Evolutionary conservation across 1,140 invertebrate genomes (phyloP), one percentile per base, ranked within the genome.

Genomic region (Hypsibius dujardini): DNA sequence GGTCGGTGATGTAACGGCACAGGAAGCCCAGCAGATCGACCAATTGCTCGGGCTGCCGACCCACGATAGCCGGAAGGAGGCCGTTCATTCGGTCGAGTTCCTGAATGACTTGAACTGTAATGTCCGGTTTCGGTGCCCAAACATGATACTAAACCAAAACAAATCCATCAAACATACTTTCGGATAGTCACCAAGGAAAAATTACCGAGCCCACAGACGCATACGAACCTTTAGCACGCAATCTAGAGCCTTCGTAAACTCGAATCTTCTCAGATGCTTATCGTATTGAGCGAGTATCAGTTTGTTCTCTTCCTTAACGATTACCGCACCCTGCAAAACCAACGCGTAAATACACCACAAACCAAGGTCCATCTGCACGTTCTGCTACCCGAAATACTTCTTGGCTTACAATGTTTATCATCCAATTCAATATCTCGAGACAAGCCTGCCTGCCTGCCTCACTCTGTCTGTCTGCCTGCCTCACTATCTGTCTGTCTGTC

Each of bases 201-300:
- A 75, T 83, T 84, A 46, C 46, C 59, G 14, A 14, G 1, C 1
- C 45, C 72, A 46, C 47, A 3, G 15, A 2, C 2, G 2, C 2
- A 60, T 71, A 75, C 75, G 73, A 71, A 81, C 81, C 47, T 81
- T 76, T 74, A 95, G 77, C 47, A 88, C 90, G 71, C 79, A 76
- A 76, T 89, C 85, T 12, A 95, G 80, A 2, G 90, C 90, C 82
- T 87, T 87, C 1, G 84, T 84, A 78, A 89, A 90, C 75, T 89
- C 83, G 79, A 90, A 93, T 79, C 86, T 87, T 73, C 88, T 84
- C 1, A 95, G 78, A 76, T 83, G 85, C 42, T 79, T 78, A 76
- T 95, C 90, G 77, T 86, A 81, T 69, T 74, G 76, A 47, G 74
- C 75, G 50, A 79, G 72, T 28, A 76, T 72, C 72, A 76, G 76